A percentile compares a stretch with the other conserved stretches of the same genome.
Evolutionary conservation across 2,888 invertebrate species (phyloP).

Genomic region (Myopa tessellatipennis): DNA sequence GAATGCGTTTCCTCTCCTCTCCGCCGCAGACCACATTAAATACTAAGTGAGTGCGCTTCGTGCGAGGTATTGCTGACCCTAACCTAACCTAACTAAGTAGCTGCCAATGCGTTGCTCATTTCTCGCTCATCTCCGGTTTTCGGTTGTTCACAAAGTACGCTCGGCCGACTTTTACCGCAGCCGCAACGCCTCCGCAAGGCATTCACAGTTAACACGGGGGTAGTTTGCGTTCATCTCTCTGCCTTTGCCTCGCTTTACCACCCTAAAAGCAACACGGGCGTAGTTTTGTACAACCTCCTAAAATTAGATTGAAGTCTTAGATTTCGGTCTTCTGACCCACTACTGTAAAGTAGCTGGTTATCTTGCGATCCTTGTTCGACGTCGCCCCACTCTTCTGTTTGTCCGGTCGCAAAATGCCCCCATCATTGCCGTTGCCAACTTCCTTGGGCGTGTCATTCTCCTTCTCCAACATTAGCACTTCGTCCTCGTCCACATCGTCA

Average conservation of each 20-base stretch:
- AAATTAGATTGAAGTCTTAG: conserved; percentile 52
- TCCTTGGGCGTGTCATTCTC: conserved; percentile 43
- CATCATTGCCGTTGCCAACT: conserved; percentile 31
- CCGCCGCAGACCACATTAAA: neutral
- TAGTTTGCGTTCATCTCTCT: too few species aligned
- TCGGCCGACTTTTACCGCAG: neutral
- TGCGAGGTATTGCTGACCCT: conserved; percentile 12
- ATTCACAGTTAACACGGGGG: too few species aligned
- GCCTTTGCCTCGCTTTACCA: too few species aligned
- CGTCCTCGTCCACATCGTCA: conserved; percentile 17
- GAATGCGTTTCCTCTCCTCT: too few species aligned
- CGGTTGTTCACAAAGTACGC: neutral
- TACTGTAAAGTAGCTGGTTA: conserved; percentile 62
- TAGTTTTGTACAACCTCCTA: neutral
- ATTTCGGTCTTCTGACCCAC: conserved; percentile 61
- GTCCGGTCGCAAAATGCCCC: neutral
- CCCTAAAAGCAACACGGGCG: neutral
- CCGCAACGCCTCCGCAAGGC: too few species aligned
- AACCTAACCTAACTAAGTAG: neutral
- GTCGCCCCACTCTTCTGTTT: neutral
- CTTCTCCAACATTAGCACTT: conserved; percentile 43
- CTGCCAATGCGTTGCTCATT: conserved; percentile 17
- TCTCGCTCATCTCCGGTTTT: conserved; percentile 14
- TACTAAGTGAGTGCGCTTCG: conserved; percentile 2
- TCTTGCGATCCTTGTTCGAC: conserved; percentile 55